A percentile compares a stretch with the other conserved stretches of the same genome.
These are phyloP conservation scores for Sphaeramia orbicularis DNA, from an alignment of 2,797 vertebrate genomes.

Conservation along the genomic window DNA sequence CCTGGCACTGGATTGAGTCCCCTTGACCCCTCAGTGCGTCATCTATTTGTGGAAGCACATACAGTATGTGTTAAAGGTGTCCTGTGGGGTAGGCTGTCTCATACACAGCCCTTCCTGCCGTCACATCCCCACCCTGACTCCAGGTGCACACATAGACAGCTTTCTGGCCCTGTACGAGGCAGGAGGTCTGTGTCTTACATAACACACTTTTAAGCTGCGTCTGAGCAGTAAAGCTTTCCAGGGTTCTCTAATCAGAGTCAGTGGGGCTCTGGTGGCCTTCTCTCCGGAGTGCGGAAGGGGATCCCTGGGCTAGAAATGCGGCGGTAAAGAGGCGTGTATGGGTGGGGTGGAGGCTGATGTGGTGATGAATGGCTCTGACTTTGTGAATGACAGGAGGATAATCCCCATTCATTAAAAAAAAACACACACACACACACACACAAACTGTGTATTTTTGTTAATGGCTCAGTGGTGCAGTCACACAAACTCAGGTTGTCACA, in stretches of 20 bases:
- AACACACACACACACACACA: too few species aligned
- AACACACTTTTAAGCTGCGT: conserved; percentile 64
- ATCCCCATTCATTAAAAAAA: conserved; percentile 30
- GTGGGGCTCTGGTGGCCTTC: conserved; percentile 52
- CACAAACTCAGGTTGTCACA: conserved; percentile 19
- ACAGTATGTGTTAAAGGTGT: conserved; percentile 79
- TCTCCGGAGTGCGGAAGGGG: conserved; percentile 49
- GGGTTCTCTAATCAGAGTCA: conserved; percentile 66
- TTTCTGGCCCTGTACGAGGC: conserved; percentile 58
- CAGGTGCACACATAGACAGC: conserved; percentile 75
- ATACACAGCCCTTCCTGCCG: conserved; percentile 68
- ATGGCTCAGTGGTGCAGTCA: neutral
- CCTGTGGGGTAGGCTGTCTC: conserved; percentile 75
- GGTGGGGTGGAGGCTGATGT: conserved; percentile 29
- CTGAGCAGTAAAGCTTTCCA: conserved; percentile 56
- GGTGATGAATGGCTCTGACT: conserved; percentile 55
- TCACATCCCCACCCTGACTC: conserved; percentile 76
- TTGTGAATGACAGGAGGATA: conserved; percentile 60
- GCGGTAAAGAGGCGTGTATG: conserved; percentile 28
- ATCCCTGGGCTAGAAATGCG: conserved; percentile 60
- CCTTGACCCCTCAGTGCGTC: conserved; percentile 75
- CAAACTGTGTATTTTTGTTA: conserved; percentile 4
- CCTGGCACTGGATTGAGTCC: conserved; percentile 33
- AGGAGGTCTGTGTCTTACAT: conserved; percentile 71
- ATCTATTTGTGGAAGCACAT: conserved; percentile 81